phyloP scores from a whole-genome alignment of 2,888 invertebrate genomes.

The Tineola bisselliella region DNA sequence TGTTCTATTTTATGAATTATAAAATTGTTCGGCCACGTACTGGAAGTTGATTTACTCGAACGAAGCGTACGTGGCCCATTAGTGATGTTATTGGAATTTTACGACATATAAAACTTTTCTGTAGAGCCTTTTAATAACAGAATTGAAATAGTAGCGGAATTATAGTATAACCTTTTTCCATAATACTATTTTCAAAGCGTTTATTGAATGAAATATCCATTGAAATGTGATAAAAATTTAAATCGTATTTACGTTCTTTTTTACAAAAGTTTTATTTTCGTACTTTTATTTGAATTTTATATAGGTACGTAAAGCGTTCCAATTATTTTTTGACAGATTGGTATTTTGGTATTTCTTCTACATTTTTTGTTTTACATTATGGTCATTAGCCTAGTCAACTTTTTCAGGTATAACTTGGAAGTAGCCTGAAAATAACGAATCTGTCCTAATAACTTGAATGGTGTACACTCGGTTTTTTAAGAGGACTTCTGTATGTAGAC shows the following conservation, averaged over 20 bases:
- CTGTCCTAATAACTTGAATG: no score
- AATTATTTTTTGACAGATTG: no score
- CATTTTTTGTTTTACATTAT: no score
- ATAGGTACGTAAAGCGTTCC: no score
- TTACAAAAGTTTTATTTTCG: no score
- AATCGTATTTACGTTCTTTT: background rate
- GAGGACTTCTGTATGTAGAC: no score
- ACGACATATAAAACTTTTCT: conserved; percentile 8
- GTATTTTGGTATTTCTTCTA: no score
- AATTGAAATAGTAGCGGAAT: background rate
- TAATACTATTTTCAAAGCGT: background rate
- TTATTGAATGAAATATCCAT: background rate
- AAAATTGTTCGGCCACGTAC: conserved; percentile 10
- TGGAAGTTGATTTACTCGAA: conserved; percentile 11
- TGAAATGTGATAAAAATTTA: background rate
- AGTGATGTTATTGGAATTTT: conserved; percentile 4
- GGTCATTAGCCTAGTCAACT: no score
- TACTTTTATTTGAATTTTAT: no score
- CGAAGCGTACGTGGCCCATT: conserved; percentile 6
- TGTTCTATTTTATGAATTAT: conserved; percentile 14
- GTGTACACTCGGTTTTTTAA: no score
- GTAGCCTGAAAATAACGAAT: no score
- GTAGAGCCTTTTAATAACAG: conserved; percentile 4
- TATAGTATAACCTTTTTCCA: background rate
- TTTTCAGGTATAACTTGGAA: no score